These are phyloP conservation scores for Ephialtes manifestator DNA, from an alignment of 2,888 invertebrate species.

Conservation along the genomic window DNA sequence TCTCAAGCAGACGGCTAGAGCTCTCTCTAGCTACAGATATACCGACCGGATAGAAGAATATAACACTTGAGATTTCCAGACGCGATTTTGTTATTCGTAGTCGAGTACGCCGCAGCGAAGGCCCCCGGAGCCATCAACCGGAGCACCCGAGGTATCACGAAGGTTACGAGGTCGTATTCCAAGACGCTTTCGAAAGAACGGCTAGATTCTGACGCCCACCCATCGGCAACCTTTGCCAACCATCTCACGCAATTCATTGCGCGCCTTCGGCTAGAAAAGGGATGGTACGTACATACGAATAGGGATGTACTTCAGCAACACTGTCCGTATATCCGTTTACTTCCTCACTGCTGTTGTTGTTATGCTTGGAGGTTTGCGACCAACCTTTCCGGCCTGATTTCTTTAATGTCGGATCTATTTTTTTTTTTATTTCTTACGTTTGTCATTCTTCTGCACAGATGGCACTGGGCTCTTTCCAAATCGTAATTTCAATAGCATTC, in stretches of 20 bases:
- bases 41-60: constrained; percentile 33
- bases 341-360: not conserved
- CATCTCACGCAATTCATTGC: constrained; percentile 42
- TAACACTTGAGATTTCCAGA: constrained; percentile 65
- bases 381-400: constrained; percentile 40
- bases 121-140: constrained; percentile 60
- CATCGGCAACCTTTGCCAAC: constrained; percentile 40
- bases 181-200: constrained; percentile 47
- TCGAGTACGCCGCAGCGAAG: constrained; percentile 46
- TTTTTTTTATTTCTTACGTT: not conserved
- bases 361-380: constrained; percentile 26
- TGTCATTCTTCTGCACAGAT: not conserved
- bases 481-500: too few relatives aligned
- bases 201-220: constrained; percentile 39
- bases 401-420: not conserved
- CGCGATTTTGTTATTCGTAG: constrained; percentile 67
- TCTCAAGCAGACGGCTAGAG: constrained; percentile 7
- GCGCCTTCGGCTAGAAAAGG: constrained; percentile 18
- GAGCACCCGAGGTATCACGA: constrained; percentile 52
- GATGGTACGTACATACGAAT: constrained; percentile 11
- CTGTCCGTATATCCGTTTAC: not conserved
- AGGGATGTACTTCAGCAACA: constrained; percentile 19
- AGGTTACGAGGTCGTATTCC: constrained; percentile 67
- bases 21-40: constrained; percentile 27
- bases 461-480: not conserved